These are phyloP conservation scores for Mustelus asterias DNA, from an alignment of 2,113 vertebrate genomes.

Conservation along the genomic window DNA sequence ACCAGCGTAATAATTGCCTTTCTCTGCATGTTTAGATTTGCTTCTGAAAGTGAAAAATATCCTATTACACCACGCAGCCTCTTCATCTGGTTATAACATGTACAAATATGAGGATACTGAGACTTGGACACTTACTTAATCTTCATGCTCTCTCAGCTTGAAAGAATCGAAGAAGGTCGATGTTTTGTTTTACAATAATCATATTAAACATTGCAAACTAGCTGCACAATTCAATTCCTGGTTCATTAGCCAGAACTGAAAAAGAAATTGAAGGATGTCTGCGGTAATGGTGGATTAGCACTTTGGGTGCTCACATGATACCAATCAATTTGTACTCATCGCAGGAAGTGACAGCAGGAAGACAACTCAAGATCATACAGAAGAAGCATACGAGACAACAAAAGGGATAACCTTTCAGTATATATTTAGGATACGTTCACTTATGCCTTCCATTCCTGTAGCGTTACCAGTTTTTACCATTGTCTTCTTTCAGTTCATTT, in stretches of 20 bases:
- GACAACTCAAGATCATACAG: background rate
- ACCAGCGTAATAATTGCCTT: background rate
- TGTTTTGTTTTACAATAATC: background rate
- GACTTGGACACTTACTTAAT: background rate
- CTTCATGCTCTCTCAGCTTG: background rate
- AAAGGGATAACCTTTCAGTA: background rate
- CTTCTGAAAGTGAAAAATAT: slow-evolving; percentile 1
- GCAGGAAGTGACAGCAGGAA: background rate
- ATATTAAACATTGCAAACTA: background rate
- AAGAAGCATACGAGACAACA: background rate
- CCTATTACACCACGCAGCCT: background rate
- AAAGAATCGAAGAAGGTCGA: background rate
- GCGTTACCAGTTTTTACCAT: background rate
- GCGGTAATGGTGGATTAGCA: background rate
- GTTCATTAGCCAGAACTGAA: background rate
- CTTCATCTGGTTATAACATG: background rate
- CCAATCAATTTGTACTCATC: background rate
- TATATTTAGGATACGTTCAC: background rate
- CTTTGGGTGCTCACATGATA: background rate
- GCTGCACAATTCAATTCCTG: background rate
- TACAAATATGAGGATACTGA: background rate
- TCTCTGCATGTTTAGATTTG: background rate
- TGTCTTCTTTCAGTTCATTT: background rate
- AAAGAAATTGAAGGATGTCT: slow-evolving; percentile 5
- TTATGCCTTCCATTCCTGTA: too few species aligned